Conservation (phyloP, 2,113 vertebrate genomes). For the Machaerirhynchus nigripectus region DNA sequence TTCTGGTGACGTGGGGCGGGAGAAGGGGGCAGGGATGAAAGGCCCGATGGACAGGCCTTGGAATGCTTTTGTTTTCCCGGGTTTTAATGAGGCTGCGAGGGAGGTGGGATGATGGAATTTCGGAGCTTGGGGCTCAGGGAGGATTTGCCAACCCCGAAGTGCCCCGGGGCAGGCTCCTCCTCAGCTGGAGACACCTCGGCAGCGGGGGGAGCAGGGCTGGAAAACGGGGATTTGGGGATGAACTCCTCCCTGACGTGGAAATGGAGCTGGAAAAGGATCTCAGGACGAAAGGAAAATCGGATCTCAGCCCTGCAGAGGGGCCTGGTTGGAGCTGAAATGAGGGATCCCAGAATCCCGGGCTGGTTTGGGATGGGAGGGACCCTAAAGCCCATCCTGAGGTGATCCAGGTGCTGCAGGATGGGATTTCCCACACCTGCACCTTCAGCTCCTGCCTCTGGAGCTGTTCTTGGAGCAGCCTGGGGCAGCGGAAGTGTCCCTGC, state of each 20-base stretch:
- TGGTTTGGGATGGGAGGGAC: background rate
- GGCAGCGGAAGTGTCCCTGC: too few species aligned
- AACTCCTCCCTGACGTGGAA: background rate
- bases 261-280: background rate
- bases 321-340: background rate
- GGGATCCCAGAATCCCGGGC: background rate
- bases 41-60: background rate
- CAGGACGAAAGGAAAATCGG: background rate
- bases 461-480: too few species aligned
- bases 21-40: conserved; percentile 22
- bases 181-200: background rate
- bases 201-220: background rate
- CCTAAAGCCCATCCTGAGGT: too few species aligned
- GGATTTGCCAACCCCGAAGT: background rate
- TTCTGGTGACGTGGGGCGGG: conserved; percentile 18
- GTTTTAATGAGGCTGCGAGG: background rate
- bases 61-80: background rate
- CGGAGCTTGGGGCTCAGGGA: background rate
- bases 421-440: too few species aligned
- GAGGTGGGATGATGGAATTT: background rate
- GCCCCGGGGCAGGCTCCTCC: background rate
- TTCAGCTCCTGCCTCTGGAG: too few species aligned
- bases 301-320: rapidly evolving
- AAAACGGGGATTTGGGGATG: background rate
- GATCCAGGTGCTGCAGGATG: too few species aligned